phyloP scores from a whole-genome alignment of 2,797 vertebrate genomes.

The Cyclura pinguis region DNA sequence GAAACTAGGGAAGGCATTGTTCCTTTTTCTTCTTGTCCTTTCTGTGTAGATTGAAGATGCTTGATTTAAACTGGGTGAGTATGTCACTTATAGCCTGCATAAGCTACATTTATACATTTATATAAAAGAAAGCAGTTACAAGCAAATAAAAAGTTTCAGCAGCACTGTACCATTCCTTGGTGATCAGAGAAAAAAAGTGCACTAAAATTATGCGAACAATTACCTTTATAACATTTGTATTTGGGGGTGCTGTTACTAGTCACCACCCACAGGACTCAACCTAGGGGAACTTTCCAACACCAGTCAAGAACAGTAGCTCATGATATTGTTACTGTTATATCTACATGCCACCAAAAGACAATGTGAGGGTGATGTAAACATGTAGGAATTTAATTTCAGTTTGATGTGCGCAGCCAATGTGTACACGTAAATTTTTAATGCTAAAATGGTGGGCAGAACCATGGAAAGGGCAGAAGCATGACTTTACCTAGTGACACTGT shows the following conservation, averaged over 20 bases:
- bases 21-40: not conserved
- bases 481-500: not conserved
- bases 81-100: not conserved
- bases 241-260: not conserved
- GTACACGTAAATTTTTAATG: not conserved
- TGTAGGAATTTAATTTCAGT: not conserved
- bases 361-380: not conserved
- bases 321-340: not conserved
- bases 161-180: not conserved
- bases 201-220: not conserved
- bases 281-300: not conserved
- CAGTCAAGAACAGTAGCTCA: not conserved
- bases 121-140: not conserved
- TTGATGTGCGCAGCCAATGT: not conserved
- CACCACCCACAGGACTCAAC: not conserved
- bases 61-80: not conserved
- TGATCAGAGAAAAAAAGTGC: not conserved
- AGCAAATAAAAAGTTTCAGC: not conserved
- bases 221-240: no score
- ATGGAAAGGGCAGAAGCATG: not conserved
- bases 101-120: not conserved
- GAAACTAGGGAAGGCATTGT: not conserved
- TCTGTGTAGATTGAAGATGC: not conserved
- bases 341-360: not conserved
- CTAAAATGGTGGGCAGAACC: not conserved